These are phyloP conservation scores for Orthonevra nobilis DNA, from an alignment of 2,888 invertebrate genomes.

Conservation along the genomic window DNA sequence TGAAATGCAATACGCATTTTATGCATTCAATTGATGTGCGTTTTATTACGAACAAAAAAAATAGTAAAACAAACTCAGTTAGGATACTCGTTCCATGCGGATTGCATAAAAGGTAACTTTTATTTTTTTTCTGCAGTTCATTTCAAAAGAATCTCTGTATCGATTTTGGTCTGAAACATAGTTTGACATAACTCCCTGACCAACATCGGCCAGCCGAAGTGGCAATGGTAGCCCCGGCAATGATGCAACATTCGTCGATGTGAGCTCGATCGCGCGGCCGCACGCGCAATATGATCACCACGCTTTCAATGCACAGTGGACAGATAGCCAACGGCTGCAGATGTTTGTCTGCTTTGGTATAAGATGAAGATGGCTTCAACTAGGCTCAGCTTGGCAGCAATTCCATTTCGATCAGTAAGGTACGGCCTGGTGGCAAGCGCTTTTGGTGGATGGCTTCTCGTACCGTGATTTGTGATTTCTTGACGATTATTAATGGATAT, in stretches of 20 bases:
- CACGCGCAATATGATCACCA: conserved; percentile 1
- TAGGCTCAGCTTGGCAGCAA: conserved; percentile 2
- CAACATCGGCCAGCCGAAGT: conserved; percentile 20
- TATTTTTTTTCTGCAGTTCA: conserved; percentile 31
- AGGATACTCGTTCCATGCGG: conserved; percentile 16
- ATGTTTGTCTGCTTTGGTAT: conserved; percentile 3
- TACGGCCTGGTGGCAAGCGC: conserved; percentile 7
- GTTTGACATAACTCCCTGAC: conserved; percentile 60
- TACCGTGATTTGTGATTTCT: conserved; percentile 20
- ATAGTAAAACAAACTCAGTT: neutral
- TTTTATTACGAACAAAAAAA: conserved; percentile 35
- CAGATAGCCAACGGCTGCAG: neutral
- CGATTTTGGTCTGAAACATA: conserved; percentile 59
- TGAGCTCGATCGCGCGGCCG: conserved; percentile 25
- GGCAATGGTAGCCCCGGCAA: conserved; percentile 15
- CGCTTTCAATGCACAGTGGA: conserved; percentile 7
- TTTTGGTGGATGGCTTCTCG: conserved; percentile 27
- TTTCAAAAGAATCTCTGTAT: conserved; percentile 61
- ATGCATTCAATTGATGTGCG: conserved; percentile 13
- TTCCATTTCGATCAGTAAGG: conserved; percentile 15
- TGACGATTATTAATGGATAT: conserved; percentile 43
- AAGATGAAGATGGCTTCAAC: conserved; percentile 58
- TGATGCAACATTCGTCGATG: conserved; percentile 42
- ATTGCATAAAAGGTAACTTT: conserved; percentile 47
- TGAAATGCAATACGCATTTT: conserved; percentile 47